Evolutionary conservation across 2,797 vertebrate genomes (phyloP).

Genomic region (Cyprinodon diabolis): DNA sequence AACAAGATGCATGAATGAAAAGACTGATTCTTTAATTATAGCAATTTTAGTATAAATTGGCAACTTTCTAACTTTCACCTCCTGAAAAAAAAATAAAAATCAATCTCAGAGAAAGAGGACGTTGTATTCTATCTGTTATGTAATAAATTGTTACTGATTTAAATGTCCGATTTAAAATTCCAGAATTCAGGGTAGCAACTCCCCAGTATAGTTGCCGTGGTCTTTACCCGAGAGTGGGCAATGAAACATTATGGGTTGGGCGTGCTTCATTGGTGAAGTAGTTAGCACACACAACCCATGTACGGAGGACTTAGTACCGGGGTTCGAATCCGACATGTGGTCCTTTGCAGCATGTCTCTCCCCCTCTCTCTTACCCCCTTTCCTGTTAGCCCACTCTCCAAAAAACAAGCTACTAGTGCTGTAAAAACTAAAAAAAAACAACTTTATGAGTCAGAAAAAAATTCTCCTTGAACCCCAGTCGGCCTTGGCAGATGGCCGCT

Average conservation of each 20-base stretch:
- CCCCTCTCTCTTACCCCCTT: too few species aligned
- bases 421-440: neutral
- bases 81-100: constrained; percentile 18
- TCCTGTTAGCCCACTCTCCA: too few species aligned
- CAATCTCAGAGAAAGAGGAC: neutral
- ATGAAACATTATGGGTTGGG: neutral
- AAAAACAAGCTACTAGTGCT: too few species aligned
- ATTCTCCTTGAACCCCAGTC: too few species aligned
- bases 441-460: neutral
- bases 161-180: too few species aligned
- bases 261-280: too few species aligned
- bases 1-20: constrained; percentile 30
- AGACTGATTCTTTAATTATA: constrained; percentile 1
- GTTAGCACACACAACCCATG: too few species aligned
- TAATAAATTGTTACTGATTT: neutral
- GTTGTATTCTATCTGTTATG: neutral
- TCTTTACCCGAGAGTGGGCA: neutral
- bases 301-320: too few species aligned
- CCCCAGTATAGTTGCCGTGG: neutral
- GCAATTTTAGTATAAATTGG: constrained; percentile 36
- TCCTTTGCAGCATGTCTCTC: too few species aligned
- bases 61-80: constrained; percentile 8
- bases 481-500: too few species aligned
- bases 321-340: too few species aligned
- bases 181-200: too few species aligned